A percentile compares a stretch with the other conserved stretches of the same genome.
phyloP scores from a whole-genome alignment of 1,140 invertebrate species.

The Arion vulgaris region DNA sequence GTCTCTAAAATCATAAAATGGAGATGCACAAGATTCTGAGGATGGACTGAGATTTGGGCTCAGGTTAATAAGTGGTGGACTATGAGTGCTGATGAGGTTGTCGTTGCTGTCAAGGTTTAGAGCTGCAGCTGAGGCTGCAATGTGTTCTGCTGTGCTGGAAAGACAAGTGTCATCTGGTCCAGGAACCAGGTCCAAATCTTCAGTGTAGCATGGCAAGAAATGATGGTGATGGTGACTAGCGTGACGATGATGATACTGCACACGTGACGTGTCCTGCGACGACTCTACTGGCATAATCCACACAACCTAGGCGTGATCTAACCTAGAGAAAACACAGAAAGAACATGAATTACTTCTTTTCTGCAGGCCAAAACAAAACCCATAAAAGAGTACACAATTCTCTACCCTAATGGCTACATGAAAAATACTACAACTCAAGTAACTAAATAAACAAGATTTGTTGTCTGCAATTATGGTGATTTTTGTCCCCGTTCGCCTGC shows the following conservation, averaged over 20 bases:
- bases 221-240: conserved; percentile 27
- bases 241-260: conserved; percentile 36
- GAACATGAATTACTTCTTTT: not conserved
- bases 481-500: no score
- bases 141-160: conserved; percentile 29
- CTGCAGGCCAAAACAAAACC: no score
- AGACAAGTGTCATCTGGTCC: conserved; percentile 30
- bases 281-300: conserved; percentile 43
- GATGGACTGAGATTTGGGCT: conserved; percentile 71
- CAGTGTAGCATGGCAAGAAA: conserved; percentile 38
- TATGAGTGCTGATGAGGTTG: conserved; percentile 67
- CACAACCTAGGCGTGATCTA: not conserved
- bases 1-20: conserved; percentile 69
- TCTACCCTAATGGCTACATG: no score
- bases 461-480: no score
- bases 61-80: conserved; percentile 71
- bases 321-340: not conserved
- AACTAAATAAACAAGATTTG: no score
- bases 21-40: conserved; percentile 63
- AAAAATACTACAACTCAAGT: no score
- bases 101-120: conserved; percentile 40
- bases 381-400: no score
- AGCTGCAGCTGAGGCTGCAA: conserved; percentile 24
- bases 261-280: conserved; percentile 25
- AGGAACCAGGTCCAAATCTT: conserved; percentile 31